Evolutionary conservation across 2,113 vertebrate species (phyloP), one percentile per base, ranked within the genome.

Genomic region (Chloroceryle aenea): DNA sequence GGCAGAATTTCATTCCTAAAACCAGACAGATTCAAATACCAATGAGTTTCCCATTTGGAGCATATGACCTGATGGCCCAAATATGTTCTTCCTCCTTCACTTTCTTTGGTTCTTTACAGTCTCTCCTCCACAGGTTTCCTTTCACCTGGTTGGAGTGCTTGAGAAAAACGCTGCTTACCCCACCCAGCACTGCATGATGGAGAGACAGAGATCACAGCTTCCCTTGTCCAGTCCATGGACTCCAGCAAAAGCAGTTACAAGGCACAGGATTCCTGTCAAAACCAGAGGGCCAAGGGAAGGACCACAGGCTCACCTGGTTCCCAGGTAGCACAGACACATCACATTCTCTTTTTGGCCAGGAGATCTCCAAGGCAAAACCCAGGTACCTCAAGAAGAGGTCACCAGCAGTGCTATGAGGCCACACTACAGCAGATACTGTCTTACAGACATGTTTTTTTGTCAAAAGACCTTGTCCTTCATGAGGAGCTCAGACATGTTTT

Each of bases 191-290:
- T 40, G 42, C 29, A 5, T 15, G 26, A 52, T 47, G 38, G 66
- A 64, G 48, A 87, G 30, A 18, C 78, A 48, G 36, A 61, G 8
- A 6, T 17, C 48, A n/a, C 40, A 8, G 38, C 22, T 36, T 29
- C 42, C 29, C 55, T 91, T 19, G 6, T 21, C 45, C 0, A 4
- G n/a, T 30, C 36, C 30, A 2, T 0, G 5, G 30, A 30, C 34
- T 55, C 29, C 73, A 77, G 50, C 7, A 79, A 88, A 47, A 36
- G 40, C 7, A 5, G n/a, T 58, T 68, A 68, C 26, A 62, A 40
- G 19, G 15, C 30, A 50, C 3, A 4, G 43, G 38, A 47, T 29
- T 52, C 43, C 43, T 4, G 1, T 48, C 4, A 2, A 87, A 80
- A 47, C 20, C 56, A 38, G 34, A 38, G 34, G 18, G 26, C 59